Percentiles rank a stretch among this genome's conserved stretches.
Conservation (phyloP, 2,888 invertebrate genomes). For the Caenorhabditis zanzibari region DNA sequence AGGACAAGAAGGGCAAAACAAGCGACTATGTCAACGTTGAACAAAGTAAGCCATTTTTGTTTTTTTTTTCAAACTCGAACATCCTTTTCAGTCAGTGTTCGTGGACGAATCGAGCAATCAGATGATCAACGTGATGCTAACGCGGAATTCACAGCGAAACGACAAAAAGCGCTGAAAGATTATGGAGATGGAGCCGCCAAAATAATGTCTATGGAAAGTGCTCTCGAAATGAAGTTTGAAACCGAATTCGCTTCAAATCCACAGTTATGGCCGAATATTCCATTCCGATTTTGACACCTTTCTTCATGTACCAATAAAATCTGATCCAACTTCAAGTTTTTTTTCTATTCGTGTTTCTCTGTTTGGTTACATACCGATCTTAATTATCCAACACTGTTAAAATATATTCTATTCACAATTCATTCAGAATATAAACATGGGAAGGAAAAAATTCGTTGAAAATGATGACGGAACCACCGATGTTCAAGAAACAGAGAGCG, state of each 20-base stretch:
- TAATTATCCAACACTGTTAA: neutral
- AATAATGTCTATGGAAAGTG: conserved; percentile 56
- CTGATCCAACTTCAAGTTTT: neutral
- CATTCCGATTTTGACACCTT: conserved; percentile 48
- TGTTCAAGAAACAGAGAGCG: conserved; percentile 19
- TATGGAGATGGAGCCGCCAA: conserved; percentile 49
- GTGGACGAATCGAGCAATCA: conserved; percentile 28
- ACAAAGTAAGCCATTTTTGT: conserved; percentile 28
- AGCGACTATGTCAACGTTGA: conserved; percentile 43
- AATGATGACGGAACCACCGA: conserved; percentile 37
- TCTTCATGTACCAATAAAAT: neutral
- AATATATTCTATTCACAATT: too few relatives aligned
- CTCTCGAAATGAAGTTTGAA: conserved; percentile 53
- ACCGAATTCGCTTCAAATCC: conserved; percentile 33
- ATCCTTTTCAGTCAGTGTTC: conserved; percentile 45
- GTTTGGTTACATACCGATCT: neutral
- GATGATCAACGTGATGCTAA: conserved; percentile 35
- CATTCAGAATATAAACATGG: conserved; percentile 28
- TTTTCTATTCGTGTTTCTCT: neutral
- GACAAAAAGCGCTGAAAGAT: conserved; percentile 37
- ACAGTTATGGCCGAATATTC: conserved; percentile 63
- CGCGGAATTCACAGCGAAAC: conserved; percentile 27
- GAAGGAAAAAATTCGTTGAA: conserved; percentile 51
- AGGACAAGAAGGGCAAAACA: neutral
- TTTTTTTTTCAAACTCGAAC: neutral